Base-by-base conservation (phyloP, 2,888 invertebrate species). In the Hydrotaea cyrtoneurina region DNA sequence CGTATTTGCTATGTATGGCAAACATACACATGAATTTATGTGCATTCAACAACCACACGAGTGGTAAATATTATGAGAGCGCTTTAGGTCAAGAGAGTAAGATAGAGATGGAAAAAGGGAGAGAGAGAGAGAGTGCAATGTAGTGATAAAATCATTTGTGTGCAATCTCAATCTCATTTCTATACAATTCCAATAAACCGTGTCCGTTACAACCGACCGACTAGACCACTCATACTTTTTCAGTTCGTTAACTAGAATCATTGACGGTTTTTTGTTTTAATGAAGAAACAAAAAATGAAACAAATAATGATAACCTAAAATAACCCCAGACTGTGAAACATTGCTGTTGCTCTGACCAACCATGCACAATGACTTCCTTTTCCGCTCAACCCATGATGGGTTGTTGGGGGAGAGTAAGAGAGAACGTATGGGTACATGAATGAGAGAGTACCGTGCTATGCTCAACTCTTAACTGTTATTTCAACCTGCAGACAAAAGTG, bases 341-440 rank as follows among this genome's bases (percentile, higher is more conserved):
- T 31, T 31, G 31, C 31, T 31, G 31, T 57, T 43, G 21, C 74
- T 73, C 39, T 69, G n/a, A 13, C 43, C 15, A 43, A 13, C 17
- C 75, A 64, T 57, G 71, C 55, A 78, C 36, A 69, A 69, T 69
- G 69, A 75, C 46, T 85, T 85, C 81, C 81, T 78, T 79, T 77
- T 81, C 84, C 84, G 75, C 59, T 36, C 26, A 8, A 62, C 13
- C 50, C 3, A 7, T 19, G 36, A 57, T 71, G 21, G 21, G 19
- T 66, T n/a, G n/a, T n/a, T n/a, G n/a, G 21, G 69, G 21, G 69
- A 43, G 69, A 66, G 1, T 15, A 13, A 17, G 36, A 64, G 64
- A 66, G 66, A 66, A n/a, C 53, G 53, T n/a, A 21, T 31, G 31
- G 31, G 31, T 7, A 31, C 31, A 31, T 31, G 2, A 31, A 31